Conservation (phyloP, 2,797 vertebrate species). For the Crypturellus tataupa region DNA sequence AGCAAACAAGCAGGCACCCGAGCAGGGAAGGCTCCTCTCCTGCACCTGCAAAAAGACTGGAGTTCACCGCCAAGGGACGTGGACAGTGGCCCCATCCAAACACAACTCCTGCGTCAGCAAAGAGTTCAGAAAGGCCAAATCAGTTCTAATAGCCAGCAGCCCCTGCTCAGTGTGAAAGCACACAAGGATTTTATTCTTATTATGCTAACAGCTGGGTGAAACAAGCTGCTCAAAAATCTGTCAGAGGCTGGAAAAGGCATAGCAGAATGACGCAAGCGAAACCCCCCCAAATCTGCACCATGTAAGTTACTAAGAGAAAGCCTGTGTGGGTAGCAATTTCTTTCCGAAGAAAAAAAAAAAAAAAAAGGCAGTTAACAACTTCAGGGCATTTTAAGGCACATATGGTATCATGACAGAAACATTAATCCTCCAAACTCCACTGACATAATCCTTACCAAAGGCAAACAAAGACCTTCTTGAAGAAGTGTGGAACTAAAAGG, state of each 20-base stretch:
- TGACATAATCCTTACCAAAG: background rate
- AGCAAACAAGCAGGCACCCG: background rate
- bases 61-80: fast-evolving
- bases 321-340: background rate
- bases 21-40: background rate
- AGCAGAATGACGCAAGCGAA: background rate
- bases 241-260: background rate
- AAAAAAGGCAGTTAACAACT: background rate
- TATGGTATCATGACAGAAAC: background rate
- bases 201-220: background rate
- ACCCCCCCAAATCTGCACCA: background rate
- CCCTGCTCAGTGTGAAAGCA: background rate
- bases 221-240: background rate
- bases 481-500: background rate
- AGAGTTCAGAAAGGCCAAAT: background rate
- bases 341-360: background rate
- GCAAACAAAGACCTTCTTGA: background rate
- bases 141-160: background rate
- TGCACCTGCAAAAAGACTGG: background rate
- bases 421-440: background rate
- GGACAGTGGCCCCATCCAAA: fast-evolving
- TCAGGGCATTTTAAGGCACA: background rate
- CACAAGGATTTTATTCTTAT: background rate
- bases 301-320: background rate
- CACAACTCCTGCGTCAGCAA: background rate